Percentiles rank a stretch among this genome's conserved stretches.
Conservation (phyloP, 2,888 invertebrate species). For the Orthosia gothica region DNA sequence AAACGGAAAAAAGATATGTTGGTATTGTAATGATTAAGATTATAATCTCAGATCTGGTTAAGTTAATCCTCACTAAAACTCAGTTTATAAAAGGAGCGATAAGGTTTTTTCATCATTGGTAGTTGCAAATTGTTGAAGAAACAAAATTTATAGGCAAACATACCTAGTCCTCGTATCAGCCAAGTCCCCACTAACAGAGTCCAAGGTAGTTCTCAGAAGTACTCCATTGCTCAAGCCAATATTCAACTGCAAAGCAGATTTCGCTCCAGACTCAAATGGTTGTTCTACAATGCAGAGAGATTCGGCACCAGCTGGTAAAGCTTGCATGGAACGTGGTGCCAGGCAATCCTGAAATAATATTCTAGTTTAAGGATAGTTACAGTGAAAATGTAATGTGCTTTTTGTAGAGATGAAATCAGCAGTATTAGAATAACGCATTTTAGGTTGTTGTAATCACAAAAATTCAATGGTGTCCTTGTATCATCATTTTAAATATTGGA, state of each 20-base stretch:
- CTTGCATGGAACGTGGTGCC: conserved; percentile 98
- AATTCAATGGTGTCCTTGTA: conserved; percentile 90
- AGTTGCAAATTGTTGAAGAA: conserved; percentile 1
- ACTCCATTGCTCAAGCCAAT: conserved; percentile 99
- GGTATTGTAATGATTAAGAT: not conserved
- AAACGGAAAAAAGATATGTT: not conserved
- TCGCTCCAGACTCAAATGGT: conserved; percentile 93
- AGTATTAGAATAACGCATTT: conserved; percentile 90
- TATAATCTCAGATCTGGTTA: conserved; percentile 88
- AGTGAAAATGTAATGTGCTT: not conserved
- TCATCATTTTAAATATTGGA: conserved; percentile 81
- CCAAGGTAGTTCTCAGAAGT: conserved; percentile 97
- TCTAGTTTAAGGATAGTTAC: conserved; percentile 12
- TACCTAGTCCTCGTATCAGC: conserved; percentile 98
- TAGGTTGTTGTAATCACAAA: conserved; percentile 88
- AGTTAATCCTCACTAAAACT: conserved; percentile 90
- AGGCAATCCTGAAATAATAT: conserved; percentile 94
- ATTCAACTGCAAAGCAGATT: conserved; percentile 96
- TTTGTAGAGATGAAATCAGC: conserved; percentile 74
- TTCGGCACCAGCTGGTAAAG: conserved; percentile 98
- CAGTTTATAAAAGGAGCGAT: conserved; percentile 93
- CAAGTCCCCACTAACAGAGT: conserved; percentile 98
- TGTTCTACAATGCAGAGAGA: conserved; percentile 98
- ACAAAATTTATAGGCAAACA: not conserved
- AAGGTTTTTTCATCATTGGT: conserved; percentile 84